Base-by-base conservation (phyloP, 2,888 invertebrate species). In the Yponomeuta plumbellus region DNA sequence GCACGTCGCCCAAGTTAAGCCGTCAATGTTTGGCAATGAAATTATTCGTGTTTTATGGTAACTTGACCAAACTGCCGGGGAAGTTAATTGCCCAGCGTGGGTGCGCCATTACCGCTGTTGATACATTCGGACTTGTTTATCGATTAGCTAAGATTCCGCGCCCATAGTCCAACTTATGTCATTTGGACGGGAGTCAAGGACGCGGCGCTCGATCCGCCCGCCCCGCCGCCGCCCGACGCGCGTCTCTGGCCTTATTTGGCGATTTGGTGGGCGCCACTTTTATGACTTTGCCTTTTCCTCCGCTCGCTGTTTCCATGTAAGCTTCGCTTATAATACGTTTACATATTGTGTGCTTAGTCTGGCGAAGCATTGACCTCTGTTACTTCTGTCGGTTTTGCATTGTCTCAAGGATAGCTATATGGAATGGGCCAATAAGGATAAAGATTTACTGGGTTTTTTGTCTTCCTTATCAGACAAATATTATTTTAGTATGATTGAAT, bases 141-240 rank as follows among this genome's bases (percentile, higher is more conserved):
- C 85, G 90, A 90, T 90, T 88, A 84, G 86, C 80, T 80, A 84
- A 85, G 85, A 88, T 78, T 86, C 84, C 89, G 88, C 88, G 85
- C 87, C 89, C 87, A 88, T 90, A 86, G 89, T 84, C 89, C 84
- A 88, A 88, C 88, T 89, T 89, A 85, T 90, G 89, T 90, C 89
- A 86, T 91, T 91, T 90, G 90, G 91, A 88, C 77, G 85, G 85
- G 86, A 88, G 86, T 91, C 91, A 90, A 91, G 91, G 91, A 86
- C 91, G 85, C 74, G 80, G 83, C 82, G 82, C 91, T 84, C 74
- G 80, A 83, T 71, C 82, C 82, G 34, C 34, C 84, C 84, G 84
- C 86, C 85, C 80, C 85, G 83, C 71, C 78, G 84, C 44, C 66
- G 61, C 65, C 61, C 61, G 21, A 23, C 64, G 56, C 64, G 17